phyloP scores from a whole-genome alignment of 2,797 vertebrate species.

The Mormyrus proboscirostris region DNA sequence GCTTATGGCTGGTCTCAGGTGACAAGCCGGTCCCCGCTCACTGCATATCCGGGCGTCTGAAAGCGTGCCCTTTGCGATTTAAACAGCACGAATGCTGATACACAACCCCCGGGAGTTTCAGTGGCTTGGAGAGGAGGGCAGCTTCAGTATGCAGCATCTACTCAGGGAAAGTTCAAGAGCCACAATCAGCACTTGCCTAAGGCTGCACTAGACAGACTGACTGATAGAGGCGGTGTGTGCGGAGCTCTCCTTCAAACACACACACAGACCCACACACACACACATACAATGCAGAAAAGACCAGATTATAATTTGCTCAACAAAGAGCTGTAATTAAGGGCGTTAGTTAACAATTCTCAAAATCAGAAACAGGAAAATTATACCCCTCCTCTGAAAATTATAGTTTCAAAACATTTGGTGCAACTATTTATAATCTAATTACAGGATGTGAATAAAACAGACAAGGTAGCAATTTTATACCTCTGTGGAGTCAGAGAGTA shows the following conservation, averaged over 20 bases:
- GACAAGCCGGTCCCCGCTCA: not conserved
- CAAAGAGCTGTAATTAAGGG: conserved; percentile 31
- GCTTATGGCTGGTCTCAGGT: not conserved
- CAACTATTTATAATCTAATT: conserved; percentile 37
- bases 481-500: conserved; percentile 14
- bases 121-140: not conserved
- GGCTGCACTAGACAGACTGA: not conserved
- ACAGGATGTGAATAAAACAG: conserved; percentile 32
- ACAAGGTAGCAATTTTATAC: conserved; percentile 34
- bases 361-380: conserved; percentile 33
- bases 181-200: not conserved
- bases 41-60: not conserved
- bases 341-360: conserved; percentile 27
- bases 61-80: not conserved
- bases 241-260: not conserved
- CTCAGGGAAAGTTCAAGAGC: not conserved
- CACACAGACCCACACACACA: not conserved
- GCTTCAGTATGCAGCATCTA: not conserved
- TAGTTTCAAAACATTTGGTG: conserved; percentile 35
- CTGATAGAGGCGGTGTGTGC: not conserved
- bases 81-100: not conserved
- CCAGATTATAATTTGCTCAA: conserved; percentile 12
- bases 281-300: not conserved
- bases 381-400: conserved; percentile 36
- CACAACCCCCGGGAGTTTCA: not conserved